Conservation (phyloP, 2,888 invertebrate species). For the Tachystola acroxantha region DNA sequence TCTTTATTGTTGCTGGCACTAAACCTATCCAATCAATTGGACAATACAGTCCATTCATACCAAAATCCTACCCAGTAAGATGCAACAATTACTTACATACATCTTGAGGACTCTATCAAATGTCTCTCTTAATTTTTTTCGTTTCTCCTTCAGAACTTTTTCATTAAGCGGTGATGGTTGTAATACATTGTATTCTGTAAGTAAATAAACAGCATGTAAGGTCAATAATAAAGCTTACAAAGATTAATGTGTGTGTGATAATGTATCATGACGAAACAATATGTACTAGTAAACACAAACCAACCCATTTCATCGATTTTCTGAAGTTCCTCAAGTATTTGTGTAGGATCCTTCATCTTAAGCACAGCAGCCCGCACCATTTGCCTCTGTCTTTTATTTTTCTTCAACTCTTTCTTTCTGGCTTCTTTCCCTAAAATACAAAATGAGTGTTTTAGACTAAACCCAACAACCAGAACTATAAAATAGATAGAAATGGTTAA, state of each 20-base stretch:
- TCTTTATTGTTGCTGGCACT: too few relatives aligned
- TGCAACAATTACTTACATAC: constrained; percentile 93
- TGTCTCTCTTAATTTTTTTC: constrained; percentile 96
- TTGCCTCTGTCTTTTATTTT: constrained; percentile 98
- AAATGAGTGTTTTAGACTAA: too few relatives aligned
- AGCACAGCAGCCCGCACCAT: constrained; percentile 97
- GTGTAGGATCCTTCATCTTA: constrained; percentile 98
- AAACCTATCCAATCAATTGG: too few relatives aligned
- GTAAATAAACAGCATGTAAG: too few relatives aligned
- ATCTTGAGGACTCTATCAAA: constrained; percentile 95
- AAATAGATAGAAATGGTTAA: too few relatives aligned
- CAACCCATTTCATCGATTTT: constrained; percentile 99
- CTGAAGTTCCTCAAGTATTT: constrained; percentile 96
- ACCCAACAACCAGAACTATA: too few relatives aligned
- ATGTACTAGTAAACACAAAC: too few relatives aligned
- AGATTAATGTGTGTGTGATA: too few relatives aligned
- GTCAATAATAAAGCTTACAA: too few relatives aligned
- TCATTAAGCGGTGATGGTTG: constrained; percentile 97
- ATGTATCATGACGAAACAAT: too few relatives aligned
- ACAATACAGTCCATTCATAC: too few relatives aligned
- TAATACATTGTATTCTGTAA: constrained; percentile 92
- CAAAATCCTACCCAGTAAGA: too few relatives aligned
- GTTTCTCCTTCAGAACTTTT: constrained; percentile 96
- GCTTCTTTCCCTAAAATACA: constrained; percentile 92
- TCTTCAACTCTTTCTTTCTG: constrained; percentile 97